Percentiles rank a stretch among this genome's conserved stretches.
Evolutionary conservation across 2,888 invertebrate genomes (phyloP).

Genomic region (Melipona beecheii): DNA sequence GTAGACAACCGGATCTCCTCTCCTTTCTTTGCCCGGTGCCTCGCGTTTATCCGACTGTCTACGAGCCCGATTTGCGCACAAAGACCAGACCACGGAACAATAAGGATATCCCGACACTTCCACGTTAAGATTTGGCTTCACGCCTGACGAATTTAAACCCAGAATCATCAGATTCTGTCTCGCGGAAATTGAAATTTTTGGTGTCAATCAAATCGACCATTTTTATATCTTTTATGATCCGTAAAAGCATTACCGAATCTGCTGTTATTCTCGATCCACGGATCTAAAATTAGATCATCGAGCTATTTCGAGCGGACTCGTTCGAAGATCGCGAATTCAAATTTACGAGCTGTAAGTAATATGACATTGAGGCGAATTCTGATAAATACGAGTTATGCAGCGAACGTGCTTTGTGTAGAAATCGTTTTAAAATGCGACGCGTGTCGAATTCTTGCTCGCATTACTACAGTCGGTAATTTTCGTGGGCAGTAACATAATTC

Average conservation of each 20-base stretch:
- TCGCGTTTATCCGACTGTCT: conserved; percentile 56
- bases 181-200: background rate
- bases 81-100: conserved; percentile 56
- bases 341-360: conserved; percentile 12
- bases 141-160: conserved; percentile 45
- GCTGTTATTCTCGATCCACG: background rate
- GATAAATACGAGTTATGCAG: background rate
- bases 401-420: background rate
- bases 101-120: conserved; percentile 58
- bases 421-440: background rate
- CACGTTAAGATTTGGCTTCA: conserved; percentile 49
- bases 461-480: too few relatives aligned
- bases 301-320: conserved; percentile 7
- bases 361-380: background rate
- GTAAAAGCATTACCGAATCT: background rate
- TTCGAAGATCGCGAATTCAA: conserved; percentile 24
- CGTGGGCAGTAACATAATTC: too few relatives aligned
- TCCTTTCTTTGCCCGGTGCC: conserved; percentile 39
- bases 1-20: conserved; percentile 35
- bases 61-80: conserved; percentile 56
- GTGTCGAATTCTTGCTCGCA: too few relatives aligned
- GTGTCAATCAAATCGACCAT: too few relatives aligned
- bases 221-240: too few relatives aligned
- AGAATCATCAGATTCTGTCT: background rate
- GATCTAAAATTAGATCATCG: conserved; percentile 14